A percentile compares a stretch with the other conserved stretches of the same genome.
Conservation (phyloP, 2,113 vertebrate species). For the Cyanoliseus patagonus region DNA sequence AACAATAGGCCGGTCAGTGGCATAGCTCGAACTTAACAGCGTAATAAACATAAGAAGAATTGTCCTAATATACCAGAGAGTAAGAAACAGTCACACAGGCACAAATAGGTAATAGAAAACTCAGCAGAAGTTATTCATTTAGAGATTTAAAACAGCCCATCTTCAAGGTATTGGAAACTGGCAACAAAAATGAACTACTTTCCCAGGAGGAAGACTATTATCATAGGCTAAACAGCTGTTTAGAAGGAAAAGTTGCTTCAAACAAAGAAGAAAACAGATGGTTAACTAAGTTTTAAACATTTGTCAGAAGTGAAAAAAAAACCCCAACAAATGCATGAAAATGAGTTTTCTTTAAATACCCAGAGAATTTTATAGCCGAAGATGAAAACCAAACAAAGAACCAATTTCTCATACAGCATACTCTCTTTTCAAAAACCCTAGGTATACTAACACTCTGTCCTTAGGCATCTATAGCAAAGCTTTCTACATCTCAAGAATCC, state of each 20-base stretch:
- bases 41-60: not conserved
- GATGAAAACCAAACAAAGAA: not conserved
- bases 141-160: not conserved
- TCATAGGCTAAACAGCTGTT: constrained; percentile 25
- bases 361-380: not conserved
- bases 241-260: not conserved
- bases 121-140: not conserved
- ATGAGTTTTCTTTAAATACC: not conserved
- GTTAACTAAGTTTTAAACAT: constrained; percentile 34
- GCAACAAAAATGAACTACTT: not conserved
- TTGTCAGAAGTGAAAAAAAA: not conserved
- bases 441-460: not conserved
- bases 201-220: constrained; percentile 10
- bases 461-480: not conserved
- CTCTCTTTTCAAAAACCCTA: not conserved
- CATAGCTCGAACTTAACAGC: not conserved
- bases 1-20: not conserved
- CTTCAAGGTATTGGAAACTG: constrained; percentile 1
- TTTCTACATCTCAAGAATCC: constrained; percentile 10
- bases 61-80: not conserved
- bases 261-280: constrained; percentile 36
- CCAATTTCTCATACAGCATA: not conserved
- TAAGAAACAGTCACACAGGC: not conserved
- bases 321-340: not conserved
- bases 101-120: not conserved